Evolutionary conservation across 2,888 invertebrate genomes (phyloP), one percentile per base, ranked within the genome.

Genomic region (Trachelus troglodyta): DNA sequence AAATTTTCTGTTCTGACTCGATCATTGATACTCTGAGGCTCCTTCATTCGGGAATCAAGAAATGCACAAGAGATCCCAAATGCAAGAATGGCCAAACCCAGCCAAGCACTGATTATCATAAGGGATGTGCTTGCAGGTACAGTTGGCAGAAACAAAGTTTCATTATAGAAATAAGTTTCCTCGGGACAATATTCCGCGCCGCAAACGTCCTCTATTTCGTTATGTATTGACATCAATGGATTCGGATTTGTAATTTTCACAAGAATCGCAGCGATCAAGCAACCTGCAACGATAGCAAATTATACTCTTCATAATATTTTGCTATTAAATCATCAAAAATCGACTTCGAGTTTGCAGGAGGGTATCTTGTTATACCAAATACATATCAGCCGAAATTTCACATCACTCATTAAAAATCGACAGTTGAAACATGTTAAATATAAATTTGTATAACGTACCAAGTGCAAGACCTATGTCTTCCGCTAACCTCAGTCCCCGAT

Each of bases 391-490:
- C 31, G 31, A 31, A 31, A 31, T 31, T 31, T 31, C 31, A 31
- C 31, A 31, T 31, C 31, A 31, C 31, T 31, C 31, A 56, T 23
- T 56, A 56, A 6, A 23, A 56, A 56, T 23, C 23, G 0, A 23
- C 2, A 56, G 6, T 23, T 23, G 1, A 56, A 56, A 2, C 23
- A 23, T 9, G 23, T 23, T 56, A 56, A 56, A 56, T 23, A 56
- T 9, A 56, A 1, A 56, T 23, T 9, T 4, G 6, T 40, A 15
- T 15, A 1, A 40, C 40, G 40, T 40, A 87, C 90, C 90, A 76
- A 91, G 80, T 68, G 91, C 90, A n/a, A 91, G 87, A 34, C 90
- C 90, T 78, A 90, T 82, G 40, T 91, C 90, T 80, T 91, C 90
- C 23, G 91, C 91, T 34, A 91, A 83, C 82, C 89, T 91, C 77